Conservation (phyloP, 2,888 invertebrate genomes). For the Scaptomyza tumidula region DNA sequence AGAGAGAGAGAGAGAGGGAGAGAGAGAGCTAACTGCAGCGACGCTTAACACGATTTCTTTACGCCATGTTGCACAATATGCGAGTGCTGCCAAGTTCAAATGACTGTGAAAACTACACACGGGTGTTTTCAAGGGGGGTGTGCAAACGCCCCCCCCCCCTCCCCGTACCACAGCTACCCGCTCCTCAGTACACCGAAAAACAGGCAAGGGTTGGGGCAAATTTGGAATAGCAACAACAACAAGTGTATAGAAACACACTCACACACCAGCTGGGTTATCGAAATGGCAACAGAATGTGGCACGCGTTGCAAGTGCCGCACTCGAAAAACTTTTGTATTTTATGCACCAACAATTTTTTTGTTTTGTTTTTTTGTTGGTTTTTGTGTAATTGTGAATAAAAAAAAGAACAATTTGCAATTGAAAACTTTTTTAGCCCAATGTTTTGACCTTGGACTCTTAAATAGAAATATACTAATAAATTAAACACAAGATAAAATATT, state of each 20-base stretch:
- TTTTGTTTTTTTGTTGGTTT: not conserved
- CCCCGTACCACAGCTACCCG: not conserved
- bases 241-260: constrained; percentile 36
- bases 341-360: constrained; percentile 5
- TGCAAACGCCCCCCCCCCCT: not conserved
- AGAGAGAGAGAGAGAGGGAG: no score
- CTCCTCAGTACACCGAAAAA: not conserved
- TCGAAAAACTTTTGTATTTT: constrained; percentile 26
- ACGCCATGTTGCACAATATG: constrained; percentile 72
- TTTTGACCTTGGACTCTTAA: not conserved
- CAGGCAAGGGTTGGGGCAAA: not conserved
- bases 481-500: no score
- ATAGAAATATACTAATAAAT: not conserved
- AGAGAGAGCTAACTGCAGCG: constrained; percentile 60
- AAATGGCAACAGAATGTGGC: constrained; percentile 22
- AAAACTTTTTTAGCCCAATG: constrained; percentile 3
- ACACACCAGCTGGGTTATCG: constrained; percentile 20
- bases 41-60: constrained; percentile 70
- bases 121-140: constrained; percentile 7
- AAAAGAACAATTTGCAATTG: not conserved
- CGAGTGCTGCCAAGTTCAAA: constrained; percentile 73
- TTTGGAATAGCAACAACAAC: constrained; percentile 9
- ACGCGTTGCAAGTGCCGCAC: constrained; percentile 40
- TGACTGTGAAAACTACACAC: constrained; percentile 71
- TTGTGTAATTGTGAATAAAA: not conserved